phyloP scores from a whole-genome alignment of 2,797 vertebrate genomes.

The Chiloscyllium punctatum region DNA sequence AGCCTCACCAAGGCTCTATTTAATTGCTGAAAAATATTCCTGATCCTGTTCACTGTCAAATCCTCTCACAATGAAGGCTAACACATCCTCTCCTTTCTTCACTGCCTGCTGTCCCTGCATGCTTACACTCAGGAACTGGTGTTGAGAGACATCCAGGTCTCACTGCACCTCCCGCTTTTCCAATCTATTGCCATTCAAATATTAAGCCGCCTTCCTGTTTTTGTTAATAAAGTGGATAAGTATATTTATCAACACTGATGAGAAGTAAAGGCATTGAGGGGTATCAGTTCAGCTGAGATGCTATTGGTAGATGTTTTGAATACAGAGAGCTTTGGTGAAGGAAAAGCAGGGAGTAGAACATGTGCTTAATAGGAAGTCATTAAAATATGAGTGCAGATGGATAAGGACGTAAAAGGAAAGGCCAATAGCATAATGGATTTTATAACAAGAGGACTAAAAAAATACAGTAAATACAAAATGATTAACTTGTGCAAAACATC shows the following conservation, averaged over 20 bases:
- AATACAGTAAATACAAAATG: not conserved
- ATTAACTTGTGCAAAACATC: not conserved
- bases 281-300: not conserved
- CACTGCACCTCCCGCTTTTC: too few relatives aligned
- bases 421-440: not conserved
- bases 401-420: not conserved
- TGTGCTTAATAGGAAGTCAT: not conserved
- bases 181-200: too few relatives aligned
- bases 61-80: too few relatives aligned
- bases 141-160: too few relatives aligned
- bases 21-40: too few relatives aligned
- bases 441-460: not conserved
- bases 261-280: not conserved
- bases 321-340: not conserved
- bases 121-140: too few relatives aligned
- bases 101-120: too few relatives aligned
- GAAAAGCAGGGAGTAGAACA: not conserved
- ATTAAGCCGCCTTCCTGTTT: too few relatives aligned
- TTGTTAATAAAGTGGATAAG: too few relatives aligned
- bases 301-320: not conserved
- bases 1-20: too few relatives aligned
- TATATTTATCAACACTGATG: not conserved
- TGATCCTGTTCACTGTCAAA: too few relatives aligned
- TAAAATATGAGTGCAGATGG: not conserved
- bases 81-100: too few relatives aligned